Evolutionary conservation across 2,113 vertebrate species (phyloP).

Genomic region (Nycticryphes semicollaris): DNA sequence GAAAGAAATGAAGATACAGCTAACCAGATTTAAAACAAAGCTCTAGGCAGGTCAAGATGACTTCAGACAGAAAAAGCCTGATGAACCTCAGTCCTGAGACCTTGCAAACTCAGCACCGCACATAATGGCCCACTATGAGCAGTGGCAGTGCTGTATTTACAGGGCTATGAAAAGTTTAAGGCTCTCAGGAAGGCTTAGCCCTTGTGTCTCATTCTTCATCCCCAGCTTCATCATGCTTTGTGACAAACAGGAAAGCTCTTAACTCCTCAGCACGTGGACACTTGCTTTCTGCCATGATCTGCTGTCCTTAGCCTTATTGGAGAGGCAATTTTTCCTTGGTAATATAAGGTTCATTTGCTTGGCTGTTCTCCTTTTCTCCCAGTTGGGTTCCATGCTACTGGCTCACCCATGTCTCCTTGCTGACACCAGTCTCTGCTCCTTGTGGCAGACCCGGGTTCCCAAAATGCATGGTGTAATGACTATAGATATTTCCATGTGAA

Average conservation of each 20-base stretch:
- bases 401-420: neutral
- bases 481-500: neutral
- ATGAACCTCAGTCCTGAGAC: neutral
- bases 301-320: neutral
- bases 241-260: neutral
- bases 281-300: fast-evolving
- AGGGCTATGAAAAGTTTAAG: neutral
- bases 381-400: neutral
- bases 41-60: neutral
- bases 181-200: neutral
- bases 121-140: fast-evolving
- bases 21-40: neutral
- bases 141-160: neutral
- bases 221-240: neutral
- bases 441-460: neutral
- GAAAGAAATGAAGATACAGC: neutral
- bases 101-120: neutral
- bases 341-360: neutral
- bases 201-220: neutral
- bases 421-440: neutral
- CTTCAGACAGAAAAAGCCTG: neutral
- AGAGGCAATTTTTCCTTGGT: neutral
- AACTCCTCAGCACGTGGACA: neutral
- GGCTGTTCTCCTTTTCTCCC: neutral
- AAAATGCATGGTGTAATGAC: neutral